Conservation (phyloP, 2,113 vertebrate genomes). For the Stercorarius parasiticus region DNA sequence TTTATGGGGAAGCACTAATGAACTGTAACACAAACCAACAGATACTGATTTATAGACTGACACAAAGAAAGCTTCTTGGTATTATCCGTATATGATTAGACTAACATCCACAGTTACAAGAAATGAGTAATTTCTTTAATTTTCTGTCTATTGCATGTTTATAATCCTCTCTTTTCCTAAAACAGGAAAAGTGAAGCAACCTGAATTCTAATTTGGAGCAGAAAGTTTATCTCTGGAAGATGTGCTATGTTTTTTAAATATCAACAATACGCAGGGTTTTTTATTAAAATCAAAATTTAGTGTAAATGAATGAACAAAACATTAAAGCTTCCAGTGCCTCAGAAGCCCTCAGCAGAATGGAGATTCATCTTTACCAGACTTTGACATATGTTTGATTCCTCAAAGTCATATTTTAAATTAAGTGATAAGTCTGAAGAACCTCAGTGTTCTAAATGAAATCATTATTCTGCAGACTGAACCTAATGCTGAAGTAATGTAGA, state of each 20-base stretch:
- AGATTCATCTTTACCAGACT: background rate
- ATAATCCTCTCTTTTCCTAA: background rate
- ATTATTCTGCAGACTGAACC: conserved; percentile 57
- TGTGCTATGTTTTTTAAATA: background rate
- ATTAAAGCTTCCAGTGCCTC: background rate
- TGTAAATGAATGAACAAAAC: background rate
- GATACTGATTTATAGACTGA: background rate
- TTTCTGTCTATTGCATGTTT: background rate
- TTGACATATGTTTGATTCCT: background rate
- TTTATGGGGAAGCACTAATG: background rate
- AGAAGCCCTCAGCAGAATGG: background rate
- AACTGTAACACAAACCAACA: background rate
- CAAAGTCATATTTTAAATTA: conserved; percentile 33
- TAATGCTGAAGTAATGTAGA: conserved; percentile 56
- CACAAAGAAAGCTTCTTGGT: background rate
- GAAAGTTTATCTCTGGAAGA: background rate
- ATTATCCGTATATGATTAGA: background rate
- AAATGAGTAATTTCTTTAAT: background rate
- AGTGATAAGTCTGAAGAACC: background rate
- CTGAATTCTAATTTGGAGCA: background rate
- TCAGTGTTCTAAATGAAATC: conserved; percentile 43
- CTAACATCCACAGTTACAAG: background rate
- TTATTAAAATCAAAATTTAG: background rate
- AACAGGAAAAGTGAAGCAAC: background rate
- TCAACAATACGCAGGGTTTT: background rate